Percentiles rank a stretch among this genome's conserved stretches.
These are phyloP conservation scores for Dyspetes luteomarginatus DNA, from an alignment of 2,888 invertebrate species.

Conservation along the genomic window DNA sequence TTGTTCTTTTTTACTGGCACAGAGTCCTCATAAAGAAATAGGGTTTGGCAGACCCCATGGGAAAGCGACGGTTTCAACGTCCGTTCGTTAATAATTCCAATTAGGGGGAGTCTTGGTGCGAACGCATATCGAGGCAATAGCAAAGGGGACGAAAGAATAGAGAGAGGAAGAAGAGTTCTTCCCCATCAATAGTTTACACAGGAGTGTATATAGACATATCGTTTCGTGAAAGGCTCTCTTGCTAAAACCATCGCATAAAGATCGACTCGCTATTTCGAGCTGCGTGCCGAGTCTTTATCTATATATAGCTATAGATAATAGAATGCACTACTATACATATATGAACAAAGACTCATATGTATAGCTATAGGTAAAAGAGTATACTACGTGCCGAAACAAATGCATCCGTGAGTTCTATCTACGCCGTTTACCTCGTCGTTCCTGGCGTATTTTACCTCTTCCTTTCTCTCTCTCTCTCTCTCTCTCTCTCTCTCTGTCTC, in stretches of 20 bases:
- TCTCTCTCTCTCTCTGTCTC: constrained; percentile 1
- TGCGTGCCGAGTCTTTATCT: neutral
- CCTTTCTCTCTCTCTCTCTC: constrained; percentile 4
- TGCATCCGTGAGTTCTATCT: constrained; percentile 47
- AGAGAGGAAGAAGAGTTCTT: neutral
- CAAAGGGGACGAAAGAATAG: constrained; percentile 33
- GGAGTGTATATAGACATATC: neutral
- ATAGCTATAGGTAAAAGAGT: neutral
- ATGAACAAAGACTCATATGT: constrained; percentile 2
- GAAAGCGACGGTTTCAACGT: constrained; percentile 37
- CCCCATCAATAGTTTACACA: constrained; percentile 30
- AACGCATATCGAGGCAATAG: neutral
- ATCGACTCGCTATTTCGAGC: constrained; percentile 41
- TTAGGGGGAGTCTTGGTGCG: constrained; percentile 31
- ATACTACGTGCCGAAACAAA: constrained; percentile 38
- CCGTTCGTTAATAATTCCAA: constrained; percentile 52
- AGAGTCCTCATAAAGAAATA: neutral
- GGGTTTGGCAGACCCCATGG: neutral
- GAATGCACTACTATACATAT: constrained; percentile 17
- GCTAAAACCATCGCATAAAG: constrained; percentile 26
- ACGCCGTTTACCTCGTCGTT: constrained; percentile 42
- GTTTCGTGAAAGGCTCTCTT: neutral
- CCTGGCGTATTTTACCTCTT: constrained; percentile 26
- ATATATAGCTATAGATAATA: neutral
- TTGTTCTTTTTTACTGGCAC: neutral